Evolutionary conservation across 2,113 vertebrate species (phyloP), one percentile per base, ranked within the genome.

Genomic region (Capra hircus): DNA sequence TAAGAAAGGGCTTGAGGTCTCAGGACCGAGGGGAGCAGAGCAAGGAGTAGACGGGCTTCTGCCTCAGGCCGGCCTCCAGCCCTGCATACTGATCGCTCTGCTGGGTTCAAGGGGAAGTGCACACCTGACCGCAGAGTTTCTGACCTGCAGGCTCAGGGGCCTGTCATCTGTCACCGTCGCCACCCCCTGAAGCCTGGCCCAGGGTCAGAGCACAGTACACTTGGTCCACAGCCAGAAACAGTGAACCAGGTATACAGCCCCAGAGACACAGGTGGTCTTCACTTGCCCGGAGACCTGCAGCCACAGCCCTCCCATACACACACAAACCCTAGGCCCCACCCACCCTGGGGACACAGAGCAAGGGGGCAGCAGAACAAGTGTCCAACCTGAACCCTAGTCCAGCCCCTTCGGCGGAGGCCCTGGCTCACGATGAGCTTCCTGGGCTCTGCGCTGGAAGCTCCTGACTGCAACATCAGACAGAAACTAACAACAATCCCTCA

Each of bases 171-270:
- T 30, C 62, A 27, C 17, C 13, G 33, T 40, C 1, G 5, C n/a
- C 67, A 23, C 13, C n/a, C 57, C 59, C 13, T n/a, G 5, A 25
- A 52, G 28, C n/a, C 30, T 48, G 23, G 23, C 43, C 25, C 28
- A 43, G 14, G 2, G 3, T 77, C 33, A 19, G 30, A 12, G 59
- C n/a, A 27, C 30, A 85, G 45, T 5, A 55, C 11, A 28, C 64
- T 4, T 3, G 19, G 21, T 74, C 53, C 21, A 27, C 3, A 30
- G 45, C 28, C 30, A 33, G 19, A 91, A 85, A 28, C 5, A 81
- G 57, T 2, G 10, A 4, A 27, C 27, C 16, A 67, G 19, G 25
- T 6, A 21, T 0, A 7, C 14, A 16, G 11, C 6, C 43, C 57
- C 43, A 67, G 59, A 59, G 36, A 94, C 1, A 1, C 6, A 7